Evolutionary conservation across 2,113 vertebrate genomes (phyloP).

Genomic region (Lepus timidus): DNA sequence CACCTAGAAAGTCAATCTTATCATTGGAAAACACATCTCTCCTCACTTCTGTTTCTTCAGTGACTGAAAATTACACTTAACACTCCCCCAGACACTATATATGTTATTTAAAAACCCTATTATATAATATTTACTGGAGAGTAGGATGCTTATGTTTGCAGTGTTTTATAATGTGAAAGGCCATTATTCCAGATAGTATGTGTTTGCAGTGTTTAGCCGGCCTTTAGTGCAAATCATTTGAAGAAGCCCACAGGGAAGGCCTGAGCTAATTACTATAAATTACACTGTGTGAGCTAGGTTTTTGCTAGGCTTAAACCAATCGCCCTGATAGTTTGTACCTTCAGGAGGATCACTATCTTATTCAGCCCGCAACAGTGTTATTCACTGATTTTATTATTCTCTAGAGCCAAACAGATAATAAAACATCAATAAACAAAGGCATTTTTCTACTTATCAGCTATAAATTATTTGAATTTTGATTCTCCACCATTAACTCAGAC

Average conservation of each 20-base stretch:
- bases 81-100: neutral
- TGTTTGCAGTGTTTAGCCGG: conserved; percentile 50
- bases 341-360: conserved; percentile 62
- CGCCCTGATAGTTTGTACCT: conserved; percentile 26
- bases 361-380: conserved; percentile 28
- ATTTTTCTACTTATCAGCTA: conserved; percentile 35
- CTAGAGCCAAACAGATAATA: conserved; percentile 55
- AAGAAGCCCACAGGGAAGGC: conserved; percentile 23
- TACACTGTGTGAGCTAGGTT: neutral
- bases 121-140: conserved; percentile 22
- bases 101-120: conserved; percentile 5
- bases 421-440: conserved; percentile 37
- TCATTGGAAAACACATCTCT: neutral
- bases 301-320: conserved; percentile 59
- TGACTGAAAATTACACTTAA: neutral
- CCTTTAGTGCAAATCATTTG: conserved; percentile 59
- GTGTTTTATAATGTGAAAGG: conserved; percentile 16
- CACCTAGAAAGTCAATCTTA: neutral
- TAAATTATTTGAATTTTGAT: conserved; percentile 56
- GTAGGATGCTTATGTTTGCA: neutral
- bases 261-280: conserved; percentile 67
- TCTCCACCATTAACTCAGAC: neutral
- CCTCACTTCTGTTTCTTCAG: neutral
- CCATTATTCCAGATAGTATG: neutral
- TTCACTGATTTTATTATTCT: conserved; percentile 57